Evolutionary conservation across 2,888 invertebrate genomes (phyloP), one percentile per base, ranked within the genome.

Genomic region (Elegia similella): DNA sequence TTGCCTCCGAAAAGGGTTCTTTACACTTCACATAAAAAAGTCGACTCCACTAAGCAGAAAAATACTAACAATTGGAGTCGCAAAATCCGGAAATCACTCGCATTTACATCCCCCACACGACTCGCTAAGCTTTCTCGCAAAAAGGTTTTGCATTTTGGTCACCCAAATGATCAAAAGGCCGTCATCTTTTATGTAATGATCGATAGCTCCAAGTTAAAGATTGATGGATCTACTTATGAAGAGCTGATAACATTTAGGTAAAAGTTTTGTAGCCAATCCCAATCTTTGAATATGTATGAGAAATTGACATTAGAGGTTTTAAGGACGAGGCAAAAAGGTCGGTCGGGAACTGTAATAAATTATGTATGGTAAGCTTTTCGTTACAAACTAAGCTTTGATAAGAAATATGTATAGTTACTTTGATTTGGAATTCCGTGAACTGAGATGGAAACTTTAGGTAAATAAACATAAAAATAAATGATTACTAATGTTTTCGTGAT

Each of bases 141-240:
- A 55, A 55, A 55, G 54, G 54, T 55, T 32, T 44, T 44, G 54
- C 34, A 55, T 55, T 54, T 55, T 44, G 54, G 54, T 55, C 54
- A 55, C 54, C 32, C 54, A 55, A 47, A 55, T 46, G 54, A 55
- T 55, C 44, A 55, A 55, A 48, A 15, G 46, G 34, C 50, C 8
- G 44, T 6, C 54, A 43, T 55, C 44, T 55, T 55, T 55, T 34
- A 44, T 55, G 44, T 16, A 44, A 34, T 55, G 54, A 55, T 55
- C 43, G 54, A 55, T 44, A 17, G 54, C 44, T 44, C 16, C 7
- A 15, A 44, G 44, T 44, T 44, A 55, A 46, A 55, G 54, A 55
- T 43, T 55, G 54, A 55, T 55, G 54, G 32, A 44, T 17, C 13
- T 30, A 32, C 30, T 55, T 48, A 8, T 13, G 17, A 44, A 29